phyloP scores from a whole-genome alignment of 2,888 invertebrate genomes.

The Epistrophe grossulariae region DNA sequence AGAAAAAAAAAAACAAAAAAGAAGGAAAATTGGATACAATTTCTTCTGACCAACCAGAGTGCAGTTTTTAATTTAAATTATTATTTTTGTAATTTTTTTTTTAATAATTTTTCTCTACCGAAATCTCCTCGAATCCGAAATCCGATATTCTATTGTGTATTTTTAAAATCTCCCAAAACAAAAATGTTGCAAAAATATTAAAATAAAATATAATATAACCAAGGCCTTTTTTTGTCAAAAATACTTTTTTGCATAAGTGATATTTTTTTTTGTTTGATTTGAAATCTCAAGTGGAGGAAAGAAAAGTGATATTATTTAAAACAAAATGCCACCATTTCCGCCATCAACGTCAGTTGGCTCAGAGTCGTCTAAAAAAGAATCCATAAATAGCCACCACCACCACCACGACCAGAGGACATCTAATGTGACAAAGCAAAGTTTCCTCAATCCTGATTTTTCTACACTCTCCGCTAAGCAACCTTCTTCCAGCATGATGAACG shows the following conservation, averaged over 20 bases:
- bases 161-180: not conserved
- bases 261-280: slow-evolving; percentile 11
- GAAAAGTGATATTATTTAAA: slow-evolving; percentile 19
- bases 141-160: slow-evolving; percentile 43
- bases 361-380: slow-evolving; percentile 57
- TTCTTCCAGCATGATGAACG: slow-evolving; percentile 58
- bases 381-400: slow-evolving; percentile 32
- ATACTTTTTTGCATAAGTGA: slow-evolving; percentile 41
- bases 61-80: slow-evolving; percentile 43
- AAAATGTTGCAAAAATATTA: slow-evolving; percentile 21
- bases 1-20: not conserved
- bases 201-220: not conserved
- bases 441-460: slow-evolving; percentile 69
- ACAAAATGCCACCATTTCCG: slow-evolving; percentile 77
- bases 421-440: slow-evolving; percentile 28
- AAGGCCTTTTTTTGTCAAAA: not conserved
- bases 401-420: slow-evolving; percentile 11
- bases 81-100: slow-evolving; percentile 21
- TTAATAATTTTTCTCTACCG: slow-evolving; percentile 21
- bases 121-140: slow-evolving; percentile 66
- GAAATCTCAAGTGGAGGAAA: slow-evolving; percentile 15
- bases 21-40: slow-evolving; percentile 1
- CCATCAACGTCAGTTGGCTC: slow-evolving; percentile 72
- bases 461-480: slow-evolving; percentile 46
- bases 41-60: slow-evolving; percentile 48